Evolutionary conservation across 2,888 invertebrate species (phyloP), one percentile per base, ranked within the genome.

Genomic region (Macaria liturata): DNA sequence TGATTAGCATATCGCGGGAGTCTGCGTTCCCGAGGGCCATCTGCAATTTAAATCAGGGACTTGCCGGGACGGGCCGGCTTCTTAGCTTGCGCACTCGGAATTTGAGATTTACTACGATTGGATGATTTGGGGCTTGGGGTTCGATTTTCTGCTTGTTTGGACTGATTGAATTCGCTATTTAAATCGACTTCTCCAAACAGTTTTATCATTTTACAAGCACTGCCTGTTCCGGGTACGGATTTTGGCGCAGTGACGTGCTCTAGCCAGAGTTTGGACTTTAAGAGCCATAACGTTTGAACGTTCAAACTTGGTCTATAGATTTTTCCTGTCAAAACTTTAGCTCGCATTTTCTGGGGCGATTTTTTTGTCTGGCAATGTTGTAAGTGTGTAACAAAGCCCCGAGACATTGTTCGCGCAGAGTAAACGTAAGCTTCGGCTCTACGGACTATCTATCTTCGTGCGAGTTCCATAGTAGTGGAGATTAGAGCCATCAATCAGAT

Each of bases 1-100:
- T 91, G 88, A 91, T 91, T 91, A 91, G 90, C 91, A 91, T 91
- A 90, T 90, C 91, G 90, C 87, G 87, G 84, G 78, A 86, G 90
- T 90, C 88, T 88, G 84, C 88, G 87, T 83, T 85, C 84, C 84
- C 84, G 78, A 78, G 82, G 84, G 86, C 74, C 83, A 91, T 90
- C 90, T 90, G 90, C 91, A 91, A 91, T 91, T 91, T 89, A 91
- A 91, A 91, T 91, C 88, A 88, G 88, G 84, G 84, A 80, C 84
- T 88, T 85, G 88, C 78, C 81, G 86, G 86, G 86, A 84, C 85
- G 86, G 87, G 82, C 81, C 83, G 79, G 77, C 88, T 88, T 87
- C 90, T 89, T 87, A 82, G 85, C 84, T 66, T 80, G 81, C 83
- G 86, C 78, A 84, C 84, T 87, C 83, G 83, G 88, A 86, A 88